Evolutionary conservation across 2,797 vertebrate species (phyloP).

Genomic region (Falco rusticolus): DNA sequence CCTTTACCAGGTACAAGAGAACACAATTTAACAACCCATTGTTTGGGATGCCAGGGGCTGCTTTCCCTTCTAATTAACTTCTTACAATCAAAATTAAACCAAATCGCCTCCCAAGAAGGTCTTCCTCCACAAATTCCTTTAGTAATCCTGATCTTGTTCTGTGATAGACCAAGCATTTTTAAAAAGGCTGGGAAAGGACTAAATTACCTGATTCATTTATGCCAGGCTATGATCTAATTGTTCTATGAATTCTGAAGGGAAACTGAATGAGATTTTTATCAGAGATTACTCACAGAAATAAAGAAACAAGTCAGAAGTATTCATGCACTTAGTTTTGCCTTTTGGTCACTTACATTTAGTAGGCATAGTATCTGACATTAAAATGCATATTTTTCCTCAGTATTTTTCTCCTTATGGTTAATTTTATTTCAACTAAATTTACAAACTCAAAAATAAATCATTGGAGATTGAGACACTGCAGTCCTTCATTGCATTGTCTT

Average conservation of each 20-base stretch:
- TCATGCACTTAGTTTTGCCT: background rate
- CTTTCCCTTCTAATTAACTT: background rate
- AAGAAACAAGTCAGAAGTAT: background rate
- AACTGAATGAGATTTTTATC: background rate
- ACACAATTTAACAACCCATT: background rate
- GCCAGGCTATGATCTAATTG: background rate
- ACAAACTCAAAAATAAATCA: slow-evolving; percentile 62
- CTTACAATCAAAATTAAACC: background rate
- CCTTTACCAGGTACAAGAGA: background rate
- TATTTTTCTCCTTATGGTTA: slow-evolving; percentile 25
- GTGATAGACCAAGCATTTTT: background rate
- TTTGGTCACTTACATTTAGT: slow-evolving; percentile 14
- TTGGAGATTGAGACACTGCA: slow-evolving; percentile 53
- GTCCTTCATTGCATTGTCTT: slow-evolving; percentile 44
- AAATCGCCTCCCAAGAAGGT: background rate
- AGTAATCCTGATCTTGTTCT: background rate
- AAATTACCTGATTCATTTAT: background rate
- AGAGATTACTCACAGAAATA: background rate
- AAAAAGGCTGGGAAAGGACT: background rate
- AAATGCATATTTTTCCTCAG: slow-evolving; percentile 24
- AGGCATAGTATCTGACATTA: slow-evolving; percentile 7
- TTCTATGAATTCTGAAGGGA: background rate
- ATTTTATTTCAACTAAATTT: slow-evolving; percentile 41
- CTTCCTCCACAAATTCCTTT: background rate
- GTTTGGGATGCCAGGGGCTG: background rate